Conservation (phyloP, 2,113 vertebrate species). For the Chascanopsetta lugubris region DNA sequence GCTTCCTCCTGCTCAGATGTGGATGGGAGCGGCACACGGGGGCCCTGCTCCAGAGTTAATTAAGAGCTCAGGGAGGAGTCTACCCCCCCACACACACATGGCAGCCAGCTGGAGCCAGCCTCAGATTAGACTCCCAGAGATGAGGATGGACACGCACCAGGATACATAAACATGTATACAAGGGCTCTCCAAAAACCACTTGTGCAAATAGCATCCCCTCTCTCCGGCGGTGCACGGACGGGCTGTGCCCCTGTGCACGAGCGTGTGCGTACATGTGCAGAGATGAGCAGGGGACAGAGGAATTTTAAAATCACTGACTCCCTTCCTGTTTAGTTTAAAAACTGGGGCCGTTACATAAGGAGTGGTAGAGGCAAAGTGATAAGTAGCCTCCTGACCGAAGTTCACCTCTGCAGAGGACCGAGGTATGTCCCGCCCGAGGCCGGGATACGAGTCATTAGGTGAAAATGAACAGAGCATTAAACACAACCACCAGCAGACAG, state of each 20-base stretch:
- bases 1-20: slow-evolving; percentile 48
- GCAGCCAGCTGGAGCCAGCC: slow-evolving; percentile 71
- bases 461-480: slow-evolving; percentile 57
- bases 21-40: slow-evolving; percentile 55
- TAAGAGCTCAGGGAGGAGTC: slow-evolving; percentile 76
- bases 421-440: slow-evolving; percentile 49
- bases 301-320: slow-evolving; percentile 52
- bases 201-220: slow-evolving; percentile 49
- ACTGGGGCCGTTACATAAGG: slow-evolving; percentile 43
- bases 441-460: slow-evolving; percentile 58
- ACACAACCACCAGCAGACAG: slow-evolving; percentile 48
- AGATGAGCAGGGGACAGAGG: slow-evolving; percentile 22
- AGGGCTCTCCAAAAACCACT: slow-evolving; percentile 37
- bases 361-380: slow-evolving; percentile 38
- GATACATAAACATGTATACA: slow-evolving; percentile 62
- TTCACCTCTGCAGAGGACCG: slow-evolving; percentile 53
- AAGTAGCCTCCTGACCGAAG: slow-evolving; percentile 40
- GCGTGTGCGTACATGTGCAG: background rate
- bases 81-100: slow-evolving; percentile 12
- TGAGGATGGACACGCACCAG: slow-evolving; percentile 52
- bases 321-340: slow-evolving; percentile 59
- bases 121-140: slow-evolving; percentile 76
- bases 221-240: slow-evolving; percentile 12
- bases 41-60: slow-evolving; percentile 75
- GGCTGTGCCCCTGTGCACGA: background rate